These are phyloP conservation scores for Hyperoplus lanceolatus DNA, from an alignment of 2,797 vertebrate species.

Conservation along the genomic window DNA sequence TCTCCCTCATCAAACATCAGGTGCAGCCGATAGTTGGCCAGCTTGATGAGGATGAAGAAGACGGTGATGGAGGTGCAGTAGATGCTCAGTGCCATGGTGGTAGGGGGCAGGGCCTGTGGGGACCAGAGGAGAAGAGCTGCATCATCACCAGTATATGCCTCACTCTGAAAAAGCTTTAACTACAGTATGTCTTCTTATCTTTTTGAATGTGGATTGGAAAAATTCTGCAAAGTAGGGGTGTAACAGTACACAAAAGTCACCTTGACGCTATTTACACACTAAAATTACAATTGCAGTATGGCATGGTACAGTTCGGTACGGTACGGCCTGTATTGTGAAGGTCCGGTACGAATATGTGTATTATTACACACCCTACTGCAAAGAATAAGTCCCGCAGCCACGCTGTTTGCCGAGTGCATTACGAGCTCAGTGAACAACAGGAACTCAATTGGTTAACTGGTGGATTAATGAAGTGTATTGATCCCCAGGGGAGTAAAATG, in stretches of 20 bases:
- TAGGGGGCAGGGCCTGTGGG: constrained; percentile 93
- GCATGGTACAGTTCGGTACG: too few species aligned
- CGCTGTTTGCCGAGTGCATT: not conserved
- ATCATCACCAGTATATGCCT: constrained; percentile 1
- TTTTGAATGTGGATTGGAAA: not conserved
- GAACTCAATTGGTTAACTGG: constrained; percentile 39
- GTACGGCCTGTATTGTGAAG: too few species aligned
- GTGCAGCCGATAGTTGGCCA: constrained; percentile 95
- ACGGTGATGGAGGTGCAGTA: constrained; percentile 93
- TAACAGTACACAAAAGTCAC: too few species aligned
- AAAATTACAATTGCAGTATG: too few species aligned
- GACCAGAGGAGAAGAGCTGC: not conserved
- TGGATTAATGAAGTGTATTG: constrained; percentile 41
- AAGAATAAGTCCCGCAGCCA: constrained; percentile 5
- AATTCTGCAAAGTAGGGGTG: not conserved
- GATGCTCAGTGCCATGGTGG: constrained; percentile 90
- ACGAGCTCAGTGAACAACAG: constrained; percentile 15
- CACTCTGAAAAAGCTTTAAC: not conserved
- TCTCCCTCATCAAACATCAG: constrained; percentile 96
- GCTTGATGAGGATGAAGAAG: constrained; percentile 94
- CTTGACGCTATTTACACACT: too few species aligned
- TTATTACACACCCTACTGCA: too few species aligned
- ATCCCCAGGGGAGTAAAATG: constrained; percentile 17
- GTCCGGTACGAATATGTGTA: too few species aligned
- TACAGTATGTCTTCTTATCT: not conserved